Evolutionary conservation across 2,113 vertebrate genomes (phyloP).

Genomic region (Hemichromis elongatus): DNA sequence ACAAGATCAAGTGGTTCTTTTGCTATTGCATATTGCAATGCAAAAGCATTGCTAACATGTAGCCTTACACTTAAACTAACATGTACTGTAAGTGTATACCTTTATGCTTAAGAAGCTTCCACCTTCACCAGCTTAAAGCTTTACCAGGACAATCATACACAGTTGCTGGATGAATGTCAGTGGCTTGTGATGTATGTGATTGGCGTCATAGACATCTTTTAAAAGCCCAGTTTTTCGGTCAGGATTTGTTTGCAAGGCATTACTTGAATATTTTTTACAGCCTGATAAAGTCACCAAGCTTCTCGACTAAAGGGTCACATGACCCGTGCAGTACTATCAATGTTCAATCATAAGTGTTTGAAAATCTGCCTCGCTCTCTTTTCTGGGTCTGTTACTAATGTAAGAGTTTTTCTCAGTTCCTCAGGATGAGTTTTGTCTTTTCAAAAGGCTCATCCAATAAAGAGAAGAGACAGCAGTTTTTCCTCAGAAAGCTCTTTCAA

Average conservation of each 20-base stretch:
- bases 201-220: background rate
- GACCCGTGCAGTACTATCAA: background rate
- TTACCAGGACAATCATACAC: background rate
- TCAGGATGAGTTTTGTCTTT: background rate
- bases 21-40: background rate
- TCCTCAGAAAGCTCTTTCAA: background rate
- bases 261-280: conserved; percentile 42
- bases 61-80: background rate
- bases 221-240: background rate
- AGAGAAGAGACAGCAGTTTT: background rate
- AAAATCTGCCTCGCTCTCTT: background rate
- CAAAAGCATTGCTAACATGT: background rate
- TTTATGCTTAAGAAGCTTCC: background rate
- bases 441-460: background rate
- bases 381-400: background rate
- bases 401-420: background rate
- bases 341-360: background rate
- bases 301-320: background rate
- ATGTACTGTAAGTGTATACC: background rate
- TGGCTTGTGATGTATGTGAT: background rate
- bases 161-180: background rate
- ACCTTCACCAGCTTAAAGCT: background rate
- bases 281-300: background rate
- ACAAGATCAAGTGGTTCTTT: background rate
- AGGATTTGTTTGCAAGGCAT: conserved; percentile 5